A percentile compares a stretch with the other conserved stretches of the same genome.
These are phyloP conservation scores for Cataglyphis albicans DNA, from an alignment of 2,888 invertebrate genomes.

Conservation along the genomic window DNA sequence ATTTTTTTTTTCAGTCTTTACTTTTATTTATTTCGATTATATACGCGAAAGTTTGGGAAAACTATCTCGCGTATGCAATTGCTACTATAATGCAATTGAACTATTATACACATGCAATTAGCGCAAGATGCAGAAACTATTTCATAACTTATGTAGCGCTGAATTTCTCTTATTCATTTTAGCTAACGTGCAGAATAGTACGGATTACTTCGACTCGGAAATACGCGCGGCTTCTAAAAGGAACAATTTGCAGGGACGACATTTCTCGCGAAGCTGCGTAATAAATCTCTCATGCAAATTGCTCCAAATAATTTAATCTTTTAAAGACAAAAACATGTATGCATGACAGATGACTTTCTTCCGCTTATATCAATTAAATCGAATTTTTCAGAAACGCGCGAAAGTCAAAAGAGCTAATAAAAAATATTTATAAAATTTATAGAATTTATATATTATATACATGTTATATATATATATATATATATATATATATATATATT, in stretches of 20 bases:
- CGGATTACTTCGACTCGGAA: constrained; percentile 28
- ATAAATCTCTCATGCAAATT: constrained; percentile 49
- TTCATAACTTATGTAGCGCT: neutral
- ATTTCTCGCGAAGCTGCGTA: constrained; percentile 34
- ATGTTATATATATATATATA: no score
- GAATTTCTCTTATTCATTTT: constrained; percentile 43
- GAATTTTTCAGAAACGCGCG: neutral
- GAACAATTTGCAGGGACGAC: constrained; percentile 29
- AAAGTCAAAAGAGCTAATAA: constrained; percentile 10
- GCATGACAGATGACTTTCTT: neutral
- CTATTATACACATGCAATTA: constrained; percentile 50
- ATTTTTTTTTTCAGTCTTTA: neutral
- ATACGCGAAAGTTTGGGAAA: neutral
- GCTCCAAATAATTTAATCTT: constrained; percentile 41
- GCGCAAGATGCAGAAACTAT: neutral
- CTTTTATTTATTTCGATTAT: neutral
- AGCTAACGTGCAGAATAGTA: constrained; percentile 2
- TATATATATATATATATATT: no score
- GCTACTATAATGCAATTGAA: neutral
- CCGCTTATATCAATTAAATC: neutral
- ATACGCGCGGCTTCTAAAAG: constrained; percentile 14
- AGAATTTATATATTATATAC: no score
- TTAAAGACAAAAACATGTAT: neutral
- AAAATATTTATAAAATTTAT: neutral
- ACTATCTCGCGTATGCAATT: constrained; percentile 18